phyloP scores from a whole-genome alignment of 2,888 invertebrate genomes.

The Trisateles emortualis region DNA sequence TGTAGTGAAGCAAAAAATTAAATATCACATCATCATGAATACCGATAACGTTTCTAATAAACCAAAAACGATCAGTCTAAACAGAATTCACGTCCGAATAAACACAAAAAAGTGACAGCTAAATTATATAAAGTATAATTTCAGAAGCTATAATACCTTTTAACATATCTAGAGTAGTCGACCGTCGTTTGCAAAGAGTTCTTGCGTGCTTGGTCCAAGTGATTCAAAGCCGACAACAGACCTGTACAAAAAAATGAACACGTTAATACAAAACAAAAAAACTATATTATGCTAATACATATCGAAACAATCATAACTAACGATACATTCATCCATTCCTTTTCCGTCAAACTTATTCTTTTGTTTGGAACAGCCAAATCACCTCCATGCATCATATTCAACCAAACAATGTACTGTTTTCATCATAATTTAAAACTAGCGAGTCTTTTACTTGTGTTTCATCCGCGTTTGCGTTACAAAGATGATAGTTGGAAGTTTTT shows the following conservation, averaged over 20 bases:
- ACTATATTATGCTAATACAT: constrained; percentile 74
- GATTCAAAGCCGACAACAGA: constrained; percentile 81
- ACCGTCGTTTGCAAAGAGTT: constrained; percentile 89
- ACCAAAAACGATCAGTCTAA: constrained; percentile 35
- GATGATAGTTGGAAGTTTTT: constrained; percentile 64
- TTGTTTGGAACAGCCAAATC: constrained; percentile 84
- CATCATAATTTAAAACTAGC: constrained; percentile 70
- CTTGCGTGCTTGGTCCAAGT: constrained; percentile 83
- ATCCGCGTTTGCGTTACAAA: constrained; percentile 64
- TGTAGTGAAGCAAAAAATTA: constrained; percentile 41
- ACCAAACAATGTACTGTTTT: constrained; percentile 81
- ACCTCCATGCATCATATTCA: constrained; percentile 82
- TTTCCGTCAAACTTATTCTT: constrained; percentile 82
- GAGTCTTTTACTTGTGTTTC: constrained; percentile 59
- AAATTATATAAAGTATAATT: constrained; percentile 45
- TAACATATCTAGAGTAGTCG: constrained; percentile 96
- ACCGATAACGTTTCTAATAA: constrained; percentile 45
- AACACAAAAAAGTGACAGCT: constrained; percentile 46
- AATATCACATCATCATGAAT: constrained; percentile 36
- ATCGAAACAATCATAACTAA: constrained; percentile 75
- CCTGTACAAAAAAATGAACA: constrained; percentile 66
- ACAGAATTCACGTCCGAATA: constrained; percentile 33
- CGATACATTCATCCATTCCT: constrained; percentile 75
- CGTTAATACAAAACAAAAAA: constrained; percentile 58
- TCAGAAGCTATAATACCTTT: constrained; percentile 83